Evolutionary conservation across 1,140 invertebrate species (phyloP).

Genomic region (silkworm (Bombyx mori)): ASM3026992v2 NC_085120.1:4565501-4566000

Average conservation of each 20-base stretch:
- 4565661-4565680: slow-evolving; percentile 58
- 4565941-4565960: too few species aligned
- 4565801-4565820: too few species aligned
- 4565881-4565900: too few species aligned
- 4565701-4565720: slow-evolving; percentile 46
- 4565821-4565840: too few species aligned
- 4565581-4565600: slow-evolving; percentile 34
- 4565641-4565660: slow-evolving; percentile 6
- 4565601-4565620: slow-evolving; percentile 26
- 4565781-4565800: not conserved
- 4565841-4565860: too few species aligned
- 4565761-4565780: slow-evolving; percentile 7
- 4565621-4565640: slow-evolving; percentile 12
- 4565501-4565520: not conserved
- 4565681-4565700: slow-evolving; percentile 38
- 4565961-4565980: too few species aligned
- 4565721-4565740: slow-evolving; percentile 50
- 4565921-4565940: too few species aligned
- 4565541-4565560: slow-evolving; percentile 14
- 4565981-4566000: too few species aligned
- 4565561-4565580: slow-evolving; percentile 31
- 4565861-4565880: too few species aligned
- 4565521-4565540: slow-evolving; percentile 7
- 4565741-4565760: slow-evolving; percentile 23
- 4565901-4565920: too few species aligned